Base-by-base conservation (phyloP, 2,797 vertebrate genomes). In the Sebastes iracundus region DNA sequence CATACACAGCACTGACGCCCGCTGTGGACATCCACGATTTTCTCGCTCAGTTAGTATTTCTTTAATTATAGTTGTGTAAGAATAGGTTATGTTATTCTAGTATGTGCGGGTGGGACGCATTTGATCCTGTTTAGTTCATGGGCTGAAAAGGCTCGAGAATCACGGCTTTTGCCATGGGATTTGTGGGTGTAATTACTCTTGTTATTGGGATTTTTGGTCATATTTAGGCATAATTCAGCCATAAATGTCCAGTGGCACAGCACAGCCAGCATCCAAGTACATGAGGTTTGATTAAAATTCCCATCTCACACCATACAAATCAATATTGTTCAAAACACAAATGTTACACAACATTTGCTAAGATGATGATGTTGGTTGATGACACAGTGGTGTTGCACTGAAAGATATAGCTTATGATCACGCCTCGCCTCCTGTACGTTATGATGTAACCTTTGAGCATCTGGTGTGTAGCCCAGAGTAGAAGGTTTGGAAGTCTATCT, bases 381-480 rank as follows among this genome's bases (percentile, higher is more conserved):
- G 20, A 12, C 14, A 16, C 7, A 9, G 35, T 8, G 63, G 53
- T 49, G 55, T 25, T 62, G 25, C 33, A 14, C 25, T 52, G 60
- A 62, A 2, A 75, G 66, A 71, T 73, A 27, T 73, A 23, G 20
- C 22, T 28, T 2, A 2, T 2, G 53, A 81, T 75, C 22, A 20
- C 46, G 46, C 28, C 20, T n/a, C 59, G 23, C 63, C 12, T 82
- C 42, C 62, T 77, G 33, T 52, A 59, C 9, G 4, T 35, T 52
- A 25, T 86, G 79, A 85, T 49, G 66, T 74, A 73, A 82, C 33
- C 38, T 0, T 2, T 1, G 59, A 83, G 81, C 75, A 25, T 72
- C 67, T 85, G 79, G 56, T 22, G 65, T 52, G 79, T 1, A 33
- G 56, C 61, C 4, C 60, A 13, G 69, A 66, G 72, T 32, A 6